phyloP scores from a whole-genome alignment of 1,140 invertebrate species.

The Eciton burchellii region DNA sequence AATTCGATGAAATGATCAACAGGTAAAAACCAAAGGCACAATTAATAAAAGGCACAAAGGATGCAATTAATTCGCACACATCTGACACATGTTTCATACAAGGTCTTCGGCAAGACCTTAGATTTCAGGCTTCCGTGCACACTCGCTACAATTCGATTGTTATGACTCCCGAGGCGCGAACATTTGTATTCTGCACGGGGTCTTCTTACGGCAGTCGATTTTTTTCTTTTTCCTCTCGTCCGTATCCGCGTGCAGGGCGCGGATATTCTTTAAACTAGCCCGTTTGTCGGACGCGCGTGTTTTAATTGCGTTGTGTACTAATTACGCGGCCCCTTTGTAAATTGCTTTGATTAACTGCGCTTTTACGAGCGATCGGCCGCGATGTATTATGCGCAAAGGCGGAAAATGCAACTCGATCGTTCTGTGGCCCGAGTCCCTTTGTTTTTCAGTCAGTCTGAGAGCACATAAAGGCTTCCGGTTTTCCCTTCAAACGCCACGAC shows the following conservation, averaged over 20 bases:
- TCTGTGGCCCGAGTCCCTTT: background rate
- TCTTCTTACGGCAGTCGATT: background rate
- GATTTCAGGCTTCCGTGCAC: no score
- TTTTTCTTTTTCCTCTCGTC: background rate
- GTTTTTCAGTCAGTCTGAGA: slow-evolving; percentile 61
- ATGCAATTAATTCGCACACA: no score
- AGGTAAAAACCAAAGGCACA: no score
- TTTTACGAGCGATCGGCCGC: slow-evolving; percentile 31
- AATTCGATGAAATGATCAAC: no score
- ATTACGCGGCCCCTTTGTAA: slow-evolving; percentile 22
- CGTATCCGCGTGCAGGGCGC: background rate
- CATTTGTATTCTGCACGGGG: background rate
- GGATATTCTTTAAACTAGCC: slow-evolving; percentile 5
- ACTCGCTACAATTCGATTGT: no score
- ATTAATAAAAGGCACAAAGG: no score
- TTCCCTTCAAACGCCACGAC: slow-evolving; percentile 31
- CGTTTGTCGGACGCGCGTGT: background rate
- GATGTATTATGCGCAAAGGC: background rate
- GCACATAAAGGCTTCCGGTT: slow-evolving; percentile 60
- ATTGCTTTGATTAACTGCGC: slow-evolving; percentile 39
- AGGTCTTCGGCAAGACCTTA: no score
- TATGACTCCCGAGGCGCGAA: background rate
- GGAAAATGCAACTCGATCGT: slow-evolving; percentile 28
- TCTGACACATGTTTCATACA: no score
- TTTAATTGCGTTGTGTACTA: slow-evolving; percentile 43